phyloP scores from a whole-genome alignment of 2,888 invertebrate species.

The Linnaemya vulpina region DNA sequence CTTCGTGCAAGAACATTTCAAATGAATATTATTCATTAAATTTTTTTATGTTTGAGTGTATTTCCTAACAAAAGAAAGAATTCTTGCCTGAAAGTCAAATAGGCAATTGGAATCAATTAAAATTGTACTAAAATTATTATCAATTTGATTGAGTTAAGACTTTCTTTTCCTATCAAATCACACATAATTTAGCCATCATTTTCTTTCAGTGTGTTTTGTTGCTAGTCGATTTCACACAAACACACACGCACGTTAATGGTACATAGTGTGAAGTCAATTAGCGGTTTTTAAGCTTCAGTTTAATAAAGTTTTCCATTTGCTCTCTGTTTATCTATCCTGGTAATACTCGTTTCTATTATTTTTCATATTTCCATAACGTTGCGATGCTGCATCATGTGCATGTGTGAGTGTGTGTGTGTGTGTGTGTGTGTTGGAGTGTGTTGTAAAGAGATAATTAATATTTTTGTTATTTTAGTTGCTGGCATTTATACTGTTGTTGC shows the following conservation, averaged over 20 bases:
- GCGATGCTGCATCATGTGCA: background rate
- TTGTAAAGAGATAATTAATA: constrained; percentile 68
- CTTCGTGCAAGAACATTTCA: too few species aligned
- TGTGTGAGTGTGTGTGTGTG: constrained; percentile 1
- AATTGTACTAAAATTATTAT: too few species aligned
- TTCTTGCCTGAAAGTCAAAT: too few species aligned
- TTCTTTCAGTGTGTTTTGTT: constrained; percentile 20
- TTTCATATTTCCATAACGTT: constrained; percentile 16
- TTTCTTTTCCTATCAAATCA: too few species aligned
- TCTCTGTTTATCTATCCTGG: background rate
- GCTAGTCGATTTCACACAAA: background rate
- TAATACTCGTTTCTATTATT: background rate
- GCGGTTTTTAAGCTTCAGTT: constrained; percentile 55
- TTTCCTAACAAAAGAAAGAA: too few species aligned
- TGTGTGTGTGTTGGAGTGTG: background rate
- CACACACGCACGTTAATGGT: constrained; percentile 8
- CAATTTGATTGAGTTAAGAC: too few species aligned
- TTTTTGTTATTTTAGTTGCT: constrained; percentile 57
- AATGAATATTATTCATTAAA: too few species aligned
- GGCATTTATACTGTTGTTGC: constrained; percentile 45
- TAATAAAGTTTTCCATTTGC: constrained; percentile 11
- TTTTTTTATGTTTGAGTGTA: too few species aligned
- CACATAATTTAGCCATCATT: background rate
- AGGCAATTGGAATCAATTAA: too few species aligned
- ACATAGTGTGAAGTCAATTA: constrained; percentile 61